These are phyloP conservation scores for Anseranas semipalmata DNA, from an alignment of 2,113 vertebrate genomes.

Conservation along the genomic window DNA sequence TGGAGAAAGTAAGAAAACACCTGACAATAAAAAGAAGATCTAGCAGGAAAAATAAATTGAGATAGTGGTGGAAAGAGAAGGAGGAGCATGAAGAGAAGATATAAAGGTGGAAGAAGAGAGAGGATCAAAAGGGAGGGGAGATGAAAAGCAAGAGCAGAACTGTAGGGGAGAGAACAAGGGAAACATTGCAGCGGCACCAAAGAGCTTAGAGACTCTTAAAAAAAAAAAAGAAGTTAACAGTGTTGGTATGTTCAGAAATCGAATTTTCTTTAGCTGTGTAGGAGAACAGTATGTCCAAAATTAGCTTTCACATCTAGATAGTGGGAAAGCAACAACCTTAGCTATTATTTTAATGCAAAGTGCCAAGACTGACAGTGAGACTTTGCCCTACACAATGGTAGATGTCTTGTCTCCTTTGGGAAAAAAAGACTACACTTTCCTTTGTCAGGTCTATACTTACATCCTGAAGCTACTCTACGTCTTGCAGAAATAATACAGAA, in stretches of 20 bases:
- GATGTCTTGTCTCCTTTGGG: not conserved
- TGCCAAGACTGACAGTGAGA: not conserved
- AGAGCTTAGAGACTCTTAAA: not conserved
- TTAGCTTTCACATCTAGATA: not conserved
- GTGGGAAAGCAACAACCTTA: not conserved
- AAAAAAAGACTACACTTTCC: not conserved
- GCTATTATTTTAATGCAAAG: not conserved
- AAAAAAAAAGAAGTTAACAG: not conserved
- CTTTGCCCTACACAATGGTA: not conserved
- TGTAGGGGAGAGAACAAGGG: not conserved
- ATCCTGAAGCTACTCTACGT: not conserved
- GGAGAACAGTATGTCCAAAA: not conserved
- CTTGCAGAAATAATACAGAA: not conserved
- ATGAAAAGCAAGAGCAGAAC: constrained; percentile 25
- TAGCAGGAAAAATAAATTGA: not conserved
- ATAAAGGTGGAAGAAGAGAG: not conserved
- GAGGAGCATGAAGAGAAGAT: not conserved
- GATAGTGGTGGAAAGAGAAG: not conserved
- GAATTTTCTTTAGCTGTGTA: not conserved
- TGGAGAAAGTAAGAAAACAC: not conserved
- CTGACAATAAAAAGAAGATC: not conserved
- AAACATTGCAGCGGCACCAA: not conserved
- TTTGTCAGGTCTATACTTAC: not conserved
- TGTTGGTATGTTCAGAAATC: not conserved
- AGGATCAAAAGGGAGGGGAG: not conserved